Conservation (phyloP, 2,113 vertebrate genomes). For the Tachysurus fulvidraco region DNA sequence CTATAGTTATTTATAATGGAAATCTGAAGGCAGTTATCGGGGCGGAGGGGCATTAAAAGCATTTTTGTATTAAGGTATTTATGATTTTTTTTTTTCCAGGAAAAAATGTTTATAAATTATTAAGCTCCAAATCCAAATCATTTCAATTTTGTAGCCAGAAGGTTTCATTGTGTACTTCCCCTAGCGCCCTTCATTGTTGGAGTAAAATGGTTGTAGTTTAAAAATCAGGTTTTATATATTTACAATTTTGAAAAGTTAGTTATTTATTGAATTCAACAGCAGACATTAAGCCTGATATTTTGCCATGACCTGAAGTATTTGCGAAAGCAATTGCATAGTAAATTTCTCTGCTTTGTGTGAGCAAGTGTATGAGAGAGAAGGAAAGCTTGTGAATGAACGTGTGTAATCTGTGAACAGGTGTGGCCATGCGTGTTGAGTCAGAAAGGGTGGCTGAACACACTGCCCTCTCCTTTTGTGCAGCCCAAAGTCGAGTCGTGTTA, state of each 20-base stretch:
- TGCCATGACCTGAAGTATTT: too few species aligned
- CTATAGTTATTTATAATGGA: too few species aligned
- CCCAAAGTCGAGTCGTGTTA: slow-evolving; percentile 57
- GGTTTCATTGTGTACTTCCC: neutral
- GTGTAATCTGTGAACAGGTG: slow-evolving; percentile 43
- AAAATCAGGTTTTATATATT: neutral
- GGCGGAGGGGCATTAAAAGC: too few species aligned
- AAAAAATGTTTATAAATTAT: neutral
- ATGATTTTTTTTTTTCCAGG: neutral
- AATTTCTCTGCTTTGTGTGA: neutral
- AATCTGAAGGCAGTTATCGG: too few species aligned
- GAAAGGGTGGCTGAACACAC: slow-evolving; percentile 44
- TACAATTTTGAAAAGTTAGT: neutral
- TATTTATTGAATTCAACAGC: neutral
- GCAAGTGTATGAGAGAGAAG: neutral
- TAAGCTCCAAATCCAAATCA: too few species aligned
- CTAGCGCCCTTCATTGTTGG: neutral
- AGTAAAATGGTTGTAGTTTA: neutral
- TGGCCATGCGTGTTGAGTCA: slow-evolving; percentile 49
- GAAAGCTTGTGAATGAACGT: slow-evolving; percentile 19
- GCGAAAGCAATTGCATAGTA: neutral
- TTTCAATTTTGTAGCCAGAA: neutral
- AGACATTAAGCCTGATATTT: neutral
- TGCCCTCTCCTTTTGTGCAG: slow-evolving; percentile 54
- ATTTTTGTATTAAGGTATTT: too few species aligned